Base-by-base conservation (phyloP, 2,113 vertebrate species). In the Laticauda laticaudata region DNA sequence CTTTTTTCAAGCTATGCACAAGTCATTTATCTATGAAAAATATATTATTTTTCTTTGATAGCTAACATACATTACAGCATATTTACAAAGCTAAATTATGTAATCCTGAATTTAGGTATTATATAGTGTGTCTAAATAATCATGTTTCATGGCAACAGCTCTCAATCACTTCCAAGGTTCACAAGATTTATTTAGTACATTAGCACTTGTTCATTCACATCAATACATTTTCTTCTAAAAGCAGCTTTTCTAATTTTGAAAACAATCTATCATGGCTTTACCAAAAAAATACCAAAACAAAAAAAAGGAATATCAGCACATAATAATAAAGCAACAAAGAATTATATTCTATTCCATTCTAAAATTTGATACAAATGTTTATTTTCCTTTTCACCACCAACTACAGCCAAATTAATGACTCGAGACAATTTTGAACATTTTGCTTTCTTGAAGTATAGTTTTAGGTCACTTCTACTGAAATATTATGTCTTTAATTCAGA, bases 101-200 rank as follows among this genome's bases (percentile, higher is more conserved):
- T n/a, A 95, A 96, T 93, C 57, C 90, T 90, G 1, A 90, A 92
- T 90, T 43, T 90, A 95, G 93, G 93, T 92, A 95, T 90, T 87
- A 75, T 92, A 81, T 94, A 81, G 61, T 93, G 91, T 94, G 92
- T 75, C 57, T 53, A 94, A 95, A 96, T 3, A 92, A 89, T 91
- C 89, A 53, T 12, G 97, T 96, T 96, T 88, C 95, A 93, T 92
- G 96, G 97, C 96, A 98, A 97, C 97, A 88, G 94, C 94, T 90
- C 92, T 54, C 10, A 23, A 95, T 53, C 94, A 95, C 93, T 85
- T 88, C 55, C 94, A 90, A 21, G 92, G 69, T 93, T 93, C 92
- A 92, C 94, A 95, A 94, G 94, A 94, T 92, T 96, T 94, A 94
- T 96, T 95, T 92, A 94, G 95, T 93, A 94, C 95, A 92, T 95